phyloP scores from a whole-genome alignment of 2,888 invertebrate genomes.

The Polymixis lichenea region DNA sequence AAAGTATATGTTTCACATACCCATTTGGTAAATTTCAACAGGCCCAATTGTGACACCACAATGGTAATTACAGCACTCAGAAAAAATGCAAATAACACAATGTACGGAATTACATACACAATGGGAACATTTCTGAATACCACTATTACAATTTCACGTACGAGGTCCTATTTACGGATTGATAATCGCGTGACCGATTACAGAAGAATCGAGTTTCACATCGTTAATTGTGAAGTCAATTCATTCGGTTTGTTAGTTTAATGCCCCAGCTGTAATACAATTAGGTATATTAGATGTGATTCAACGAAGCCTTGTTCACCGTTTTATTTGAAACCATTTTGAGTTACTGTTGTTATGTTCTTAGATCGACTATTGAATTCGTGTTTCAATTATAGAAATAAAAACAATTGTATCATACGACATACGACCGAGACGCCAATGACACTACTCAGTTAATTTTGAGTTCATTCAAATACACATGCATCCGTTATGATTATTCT shows the following conservation, averaged over 20 bases:
- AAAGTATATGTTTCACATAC: not conserved
- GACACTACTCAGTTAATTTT: not conserved
- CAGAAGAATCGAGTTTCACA: slow-evolving; percentile 53
- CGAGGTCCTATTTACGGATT: slow-evolving; percentile 36
- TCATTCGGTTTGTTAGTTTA: slow-evolving; percentile 46
- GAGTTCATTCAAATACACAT: slow-evolving; percentile 2
- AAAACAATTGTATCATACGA: slow-evolving; percentile 9
- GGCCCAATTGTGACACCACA: slow-evolving; percentile 29
- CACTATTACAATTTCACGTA: slow-evolving; percentile 29
- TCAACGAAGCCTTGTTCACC: slow-evolving; percentile 15
- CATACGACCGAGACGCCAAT: not conserved
- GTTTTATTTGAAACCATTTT: slow-evolving; percentile 15
- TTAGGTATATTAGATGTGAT: slow-evolving; percentile 34
- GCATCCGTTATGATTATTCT: not conserved
- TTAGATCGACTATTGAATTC: too few relatives aligned
- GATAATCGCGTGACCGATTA: slow-evolving; percentile 57
- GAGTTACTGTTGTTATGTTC: not conserved
- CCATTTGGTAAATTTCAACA: slow-evolving; percentile 5
- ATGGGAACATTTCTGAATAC: slow-evolving; percentile 35
- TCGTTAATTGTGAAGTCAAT: slow-evolving; percentile 46
- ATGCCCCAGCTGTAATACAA: slow-evolving; percentile 19
- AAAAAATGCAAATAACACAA: slow-evolving; percentile 30
- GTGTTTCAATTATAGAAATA: too few relatives aligned
- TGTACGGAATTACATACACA: slow-evolving; percentile 21
- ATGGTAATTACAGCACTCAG: slow-evolving; percentile 24